Conservation (phyloP, 2,797 vertebrate species). For the Ispidina picta region DNA sequence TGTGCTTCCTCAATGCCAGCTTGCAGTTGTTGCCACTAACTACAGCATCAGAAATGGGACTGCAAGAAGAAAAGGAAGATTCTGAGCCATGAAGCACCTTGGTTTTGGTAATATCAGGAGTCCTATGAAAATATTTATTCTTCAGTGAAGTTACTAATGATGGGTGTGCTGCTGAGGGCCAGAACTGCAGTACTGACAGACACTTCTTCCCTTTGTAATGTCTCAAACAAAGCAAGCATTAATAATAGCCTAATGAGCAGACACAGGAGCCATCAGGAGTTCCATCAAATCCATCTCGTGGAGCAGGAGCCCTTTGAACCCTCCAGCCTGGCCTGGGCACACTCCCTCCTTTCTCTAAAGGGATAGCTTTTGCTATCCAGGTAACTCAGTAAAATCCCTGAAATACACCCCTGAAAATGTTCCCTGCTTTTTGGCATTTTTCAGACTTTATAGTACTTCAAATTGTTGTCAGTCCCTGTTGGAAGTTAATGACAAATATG, state of each 20-base stretch:
- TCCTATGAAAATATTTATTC: constrained; percentile 53
- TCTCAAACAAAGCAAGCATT: constrained; percentile 49
- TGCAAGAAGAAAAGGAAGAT: neutral
- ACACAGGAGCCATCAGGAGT: constrained; percentile 8
- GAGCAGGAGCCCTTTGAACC: neutral
- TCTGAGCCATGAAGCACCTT: neutral
- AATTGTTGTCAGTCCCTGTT: neutral
- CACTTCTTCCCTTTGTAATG: constrained; percentile 47
- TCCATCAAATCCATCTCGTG: constrained; percentile 12
- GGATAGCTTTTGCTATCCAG: neutral
- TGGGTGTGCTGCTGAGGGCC: neutral
- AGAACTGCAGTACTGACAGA: constrained; percentile 12
- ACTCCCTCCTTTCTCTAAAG: constrained; percentile 9
- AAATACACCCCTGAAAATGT: neutral
- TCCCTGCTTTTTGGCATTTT: neutral
- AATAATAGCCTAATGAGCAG: constrained; percentile 58
- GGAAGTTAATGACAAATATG: neutral
- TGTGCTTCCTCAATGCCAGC: neutral
- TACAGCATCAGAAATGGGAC: neutral
- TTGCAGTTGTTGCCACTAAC: neutral
- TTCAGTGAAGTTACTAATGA: constrained; percentile 23
- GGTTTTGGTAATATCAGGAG: constrained; percentile 36
- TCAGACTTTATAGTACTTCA: neutral
- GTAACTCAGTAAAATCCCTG: constrained; percentile 10
- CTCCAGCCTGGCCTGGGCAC: constrained; percentile 41